Percentiles rank a stretch among this genome's conserved stretches.
These are phyloP conservation scores for Campoletis raptor DNA, from an alignment of 2,888 invertebrate genomes.

Conservation along the genomic window DNA sequence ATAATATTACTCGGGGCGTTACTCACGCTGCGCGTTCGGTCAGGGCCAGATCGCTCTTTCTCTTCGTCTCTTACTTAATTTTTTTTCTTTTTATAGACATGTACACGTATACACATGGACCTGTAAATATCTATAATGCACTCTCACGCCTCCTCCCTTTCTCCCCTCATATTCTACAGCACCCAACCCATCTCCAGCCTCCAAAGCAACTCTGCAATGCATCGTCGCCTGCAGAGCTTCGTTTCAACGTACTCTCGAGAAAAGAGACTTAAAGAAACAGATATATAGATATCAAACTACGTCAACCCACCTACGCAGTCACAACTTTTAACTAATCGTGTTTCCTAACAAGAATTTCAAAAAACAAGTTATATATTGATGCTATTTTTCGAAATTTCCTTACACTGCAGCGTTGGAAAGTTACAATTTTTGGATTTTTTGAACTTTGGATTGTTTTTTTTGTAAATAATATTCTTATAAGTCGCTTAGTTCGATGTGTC, in stretches of 20 bases:
- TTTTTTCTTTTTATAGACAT: neutral
- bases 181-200: slow-evolving; percentile 20
- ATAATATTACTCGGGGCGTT: slow-evolving; percentile 83
- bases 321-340: neutral
- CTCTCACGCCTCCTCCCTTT: slow-evolving; percentile 17
- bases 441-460: neutral
- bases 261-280: slow-evolving; percentile 22
- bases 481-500: neutral
- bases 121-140: slow-evolving; percentile 16
- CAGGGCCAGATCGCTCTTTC: slow-evolving; percentile 53
- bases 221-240: slow-evolving; percentile 43
- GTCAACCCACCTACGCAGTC: neutral
- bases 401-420: neutral
- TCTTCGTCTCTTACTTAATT: slow-evolving; percentile 38
- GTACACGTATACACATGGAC: neutral
- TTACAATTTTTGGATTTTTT: neutral
- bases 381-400: neutral
- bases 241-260: slow-evolving; percentile 16
- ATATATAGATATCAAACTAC: slow-evolving; percentile 5
- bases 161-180: slow-evolving; percentile 29
- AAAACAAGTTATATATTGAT: neutral
- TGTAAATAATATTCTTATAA: neutral
- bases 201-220: slow-evolving; percentile 23
- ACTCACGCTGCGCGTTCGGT: slow-evolving; percentile 76
- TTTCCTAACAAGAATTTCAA: neutral